phyloP scores from a whole-genome alignment of 2,888 invertebrate species.

The Erebia aethiops region DNA sequence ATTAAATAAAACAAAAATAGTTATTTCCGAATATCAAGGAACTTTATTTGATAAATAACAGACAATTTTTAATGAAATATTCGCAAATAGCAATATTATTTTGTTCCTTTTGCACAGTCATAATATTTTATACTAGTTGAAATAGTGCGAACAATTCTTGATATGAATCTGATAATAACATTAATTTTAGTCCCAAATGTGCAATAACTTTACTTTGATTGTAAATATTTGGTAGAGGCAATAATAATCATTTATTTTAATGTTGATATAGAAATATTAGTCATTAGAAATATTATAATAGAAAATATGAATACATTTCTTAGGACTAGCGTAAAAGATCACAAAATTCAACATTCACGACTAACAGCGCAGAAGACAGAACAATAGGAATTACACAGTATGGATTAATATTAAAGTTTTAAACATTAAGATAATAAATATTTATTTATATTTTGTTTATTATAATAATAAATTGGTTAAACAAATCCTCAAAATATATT shows the following conservation, averaged over 20 bases:
- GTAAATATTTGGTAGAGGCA: conserved; percentile 64
- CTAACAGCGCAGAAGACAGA: conserved; percentile 40
- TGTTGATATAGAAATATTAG: conserved; percentile 39
- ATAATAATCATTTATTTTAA: conserved; percentile 42
- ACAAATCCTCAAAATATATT: conserved; percentile 27
- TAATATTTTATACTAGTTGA: conserved; percentile 62
- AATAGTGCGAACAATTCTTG: conserved; percentile 72
- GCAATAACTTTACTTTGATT: conserved; percentile 65
- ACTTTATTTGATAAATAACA: conserved; percentile 80
- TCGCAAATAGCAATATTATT: conserved; percentile 50
- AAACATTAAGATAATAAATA: conserved; percentile 26
- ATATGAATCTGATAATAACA: conserved; percentile 65
- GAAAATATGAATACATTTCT: conserved; percentile 81
- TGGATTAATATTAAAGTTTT: conserved; percentile 30
- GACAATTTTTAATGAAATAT: conserved; percentile 61
- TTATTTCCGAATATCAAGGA: conserved; percentile 63
- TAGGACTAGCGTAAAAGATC: conserved; percentile 70
- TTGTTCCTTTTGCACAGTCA: conserved; percentile 53
- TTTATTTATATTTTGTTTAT: conserved; percentile 21
- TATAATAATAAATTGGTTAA: conserved; percentile 29
- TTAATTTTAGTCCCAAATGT: conserved; percentile 55
- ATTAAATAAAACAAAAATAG: conserved; percentile 37
- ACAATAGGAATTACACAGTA: conserved; percentile 34
- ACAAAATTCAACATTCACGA: conserved; percentile 71
- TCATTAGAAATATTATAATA: conserved; percentile 68